Base-by-base conservation (phyloP, 2,888 invertebrate genomes). In the Nudaria mundana region DNA sequence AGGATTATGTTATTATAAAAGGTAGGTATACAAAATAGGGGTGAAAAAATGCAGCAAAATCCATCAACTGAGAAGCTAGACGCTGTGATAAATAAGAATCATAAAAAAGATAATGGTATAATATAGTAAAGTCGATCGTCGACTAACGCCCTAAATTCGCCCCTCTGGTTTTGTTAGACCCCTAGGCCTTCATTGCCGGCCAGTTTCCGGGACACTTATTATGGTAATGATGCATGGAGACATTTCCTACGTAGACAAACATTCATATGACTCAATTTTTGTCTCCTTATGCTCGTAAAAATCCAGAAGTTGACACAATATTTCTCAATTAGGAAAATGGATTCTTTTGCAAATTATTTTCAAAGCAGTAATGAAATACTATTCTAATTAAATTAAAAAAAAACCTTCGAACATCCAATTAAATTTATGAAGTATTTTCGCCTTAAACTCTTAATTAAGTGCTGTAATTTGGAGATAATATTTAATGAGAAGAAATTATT, bases 111-210 rank as follows among this genome's bases (percentile, higher is more conserved):
- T n/a, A n/a, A n/a, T n/a, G n/a, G n/a, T n/a, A n/a, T n/a, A n/a
- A n/a, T n/a, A n/a, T 48, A 49, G 51, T 53, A 16, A 52, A 49
- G 55, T 63, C 62, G 57, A 44, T 46, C 63, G 61, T 59, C 65
- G 55, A 56, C 46, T 49, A 44, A 42, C 41, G 30, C 40, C 8
- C 52, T 48, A 13, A 28, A 40, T 36, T 37, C 38, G 10, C 40
- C 52, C 26, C 14, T 8, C n/a, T 18, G 5, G 10, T 24, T 23
- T 3, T 11, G 13, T 34, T 7, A 14, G 32, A 39, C 41, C 37
- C 7, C 15, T 3, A 26, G n/a, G 37, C 13, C 31, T 23, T 22
- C 18, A 13, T 20, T 11, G 55, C 52, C 43, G 49, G 45, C 52
- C 48, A 49, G 48, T 56, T 54, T 44, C 53, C 46, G 47, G 42